Conservation (phyloP, 2,113 vertebrate species). For the Naja naja region DNA sequence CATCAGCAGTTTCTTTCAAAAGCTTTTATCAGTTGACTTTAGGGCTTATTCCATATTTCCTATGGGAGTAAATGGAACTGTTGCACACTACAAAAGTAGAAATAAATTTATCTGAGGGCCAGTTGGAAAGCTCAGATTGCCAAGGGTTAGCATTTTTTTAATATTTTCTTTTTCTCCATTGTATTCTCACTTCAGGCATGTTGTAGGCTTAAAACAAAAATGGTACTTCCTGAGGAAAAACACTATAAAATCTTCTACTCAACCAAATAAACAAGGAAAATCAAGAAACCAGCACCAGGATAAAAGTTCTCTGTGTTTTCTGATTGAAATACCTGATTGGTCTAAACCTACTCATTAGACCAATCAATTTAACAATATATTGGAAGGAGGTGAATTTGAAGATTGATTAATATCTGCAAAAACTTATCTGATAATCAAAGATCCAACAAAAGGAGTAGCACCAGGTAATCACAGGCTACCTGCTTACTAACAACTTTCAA, state of each 20-base stretch:
- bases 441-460: neutral
- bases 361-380: neutral
- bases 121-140: slow-evolving; percentile 11
- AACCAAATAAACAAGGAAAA: slow-evolving; percentile 29
- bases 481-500: neutral
- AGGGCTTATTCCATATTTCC: neutral
- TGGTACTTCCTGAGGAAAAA: slow-evolving; percentile 27
- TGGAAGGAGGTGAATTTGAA: neutral
- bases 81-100: neutral
- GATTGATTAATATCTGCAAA: neutral
- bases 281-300: neutral
- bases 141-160: slow-evolving; percentile 21
- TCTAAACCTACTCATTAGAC: neutral
- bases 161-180: slow-evolving; percentile 31
- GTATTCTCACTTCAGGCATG: slow-evolving; percentile 22
- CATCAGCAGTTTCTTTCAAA: neutral
- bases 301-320: neutral
- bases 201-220: slow-evolving; percentile 20
- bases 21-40: neutral
- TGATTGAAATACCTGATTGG: neutral
- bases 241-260: slow-evolving; percentile 35
- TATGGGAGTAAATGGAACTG: neutral
- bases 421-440: neutral
- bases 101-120: neutral
- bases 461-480: neutral